Evolutionary conservation across 2,113 vertebrate species (phyloP), one percentile per base, ranked within the genome.

Genomic region (Oxygymnocypris stewartii): DNA sequence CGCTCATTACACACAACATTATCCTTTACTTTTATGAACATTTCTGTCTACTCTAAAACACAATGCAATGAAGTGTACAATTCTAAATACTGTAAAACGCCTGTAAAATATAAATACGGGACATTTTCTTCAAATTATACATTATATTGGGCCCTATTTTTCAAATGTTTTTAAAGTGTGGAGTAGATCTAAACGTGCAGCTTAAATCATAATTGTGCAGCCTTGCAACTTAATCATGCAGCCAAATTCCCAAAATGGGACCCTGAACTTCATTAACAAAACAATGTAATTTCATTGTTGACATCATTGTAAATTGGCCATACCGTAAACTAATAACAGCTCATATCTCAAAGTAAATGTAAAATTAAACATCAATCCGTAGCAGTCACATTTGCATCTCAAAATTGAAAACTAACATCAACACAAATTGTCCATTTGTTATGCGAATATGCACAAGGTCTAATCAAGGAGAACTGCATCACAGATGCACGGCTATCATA

Each of bases 391-490:
- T 73, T 73, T 40, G 37, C 35, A 49, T 77, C 16, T 31, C 25
- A 78, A 78, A 54, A 57, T 20, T 0, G 20, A 35, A 49, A 79
- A 4, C 73, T 47, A 25, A n/a, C 71, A 44, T 75, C 40, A 44
- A 54, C 14, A 54, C 75, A 54, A 57, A 37, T 35, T 37, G 1
- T 16, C 23, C 11, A 49, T 77, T 79, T 79, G 76, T 37, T 79
- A 57, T 57, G 28, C 2, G 16, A 79, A 79, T 54, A 20, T 37
- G 44, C 44, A 69, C 25, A 23, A 84, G 49, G 65, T 84, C 44
- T 73, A 16, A 74, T 69, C 82, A 74, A 81, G 35, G 31, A 75
- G 82, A 54, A 75, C 4, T 8, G 31, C 69, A 40, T 73, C 51
- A 74, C 0, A 14, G 13, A 74, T 18, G 40, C 81, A 65, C 14